These are phyloP conservation scores for Poecilia gillii DNA, from an alignment of 2,797 vertebrate species.

Conservation along the genomic window DNA sequence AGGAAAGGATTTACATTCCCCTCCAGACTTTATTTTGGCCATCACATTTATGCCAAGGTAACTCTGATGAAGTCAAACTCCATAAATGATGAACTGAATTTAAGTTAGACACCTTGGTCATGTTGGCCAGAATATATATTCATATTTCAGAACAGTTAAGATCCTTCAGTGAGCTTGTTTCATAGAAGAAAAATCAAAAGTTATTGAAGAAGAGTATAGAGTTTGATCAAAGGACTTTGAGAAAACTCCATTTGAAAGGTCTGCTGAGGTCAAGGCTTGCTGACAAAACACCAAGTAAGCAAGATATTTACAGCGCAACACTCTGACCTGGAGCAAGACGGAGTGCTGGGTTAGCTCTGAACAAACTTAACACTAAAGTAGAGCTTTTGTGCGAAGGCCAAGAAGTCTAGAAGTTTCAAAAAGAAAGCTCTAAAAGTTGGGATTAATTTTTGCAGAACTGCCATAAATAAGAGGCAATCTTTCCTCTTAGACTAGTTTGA, in stretches of 20 bases:
- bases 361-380: not conserved
- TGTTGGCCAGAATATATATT: not conserved
- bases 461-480: not conserved
- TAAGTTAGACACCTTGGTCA: not conserved
- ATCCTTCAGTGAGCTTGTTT: not conserved
- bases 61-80: no score
- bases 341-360: not conserved
- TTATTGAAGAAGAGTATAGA: not conserved
- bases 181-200: not conserved
- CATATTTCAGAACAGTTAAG: not conserved
- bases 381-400: not conserved
- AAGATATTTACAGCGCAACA: not conserved
- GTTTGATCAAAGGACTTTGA: not conserved
- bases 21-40: slow-evolving; percentile 14
- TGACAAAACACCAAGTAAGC: not conserved
- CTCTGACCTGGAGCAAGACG: not conserved
- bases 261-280: not conserved
- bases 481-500: not conserved
- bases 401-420: not conserved
- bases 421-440: not conserved
- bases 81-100: not conserved
- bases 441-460: not conserved
- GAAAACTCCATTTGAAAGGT: not conserved
- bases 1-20: not conserved
- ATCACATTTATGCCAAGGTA: not conserved